These are phyloP conservation scores for Wasmannia auropunctata DNA, from an alignment of 1,140 invertebrate species.

Conservation along the genomic window DNA sequence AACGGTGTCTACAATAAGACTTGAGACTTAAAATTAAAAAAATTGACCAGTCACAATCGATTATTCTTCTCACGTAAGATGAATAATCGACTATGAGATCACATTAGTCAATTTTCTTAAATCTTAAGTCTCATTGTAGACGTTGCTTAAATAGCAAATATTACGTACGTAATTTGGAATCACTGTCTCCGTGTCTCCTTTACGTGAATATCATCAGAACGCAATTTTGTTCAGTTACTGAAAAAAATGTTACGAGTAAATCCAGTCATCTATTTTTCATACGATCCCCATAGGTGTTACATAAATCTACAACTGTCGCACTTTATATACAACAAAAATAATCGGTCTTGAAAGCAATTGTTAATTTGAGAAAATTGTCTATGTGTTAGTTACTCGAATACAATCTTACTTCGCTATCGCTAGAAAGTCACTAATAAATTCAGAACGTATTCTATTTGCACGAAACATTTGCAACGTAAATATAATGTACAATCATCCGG, in stretches of 20 bases:
- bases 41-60: no score
- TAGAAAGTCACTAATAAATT: background rate
- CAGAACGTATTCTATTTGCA: background rate
- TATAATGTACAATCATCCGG: background rate
- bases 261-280: constrained; percentile 29
- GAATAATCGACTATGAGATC: no score
- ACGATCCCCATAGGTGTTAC: background rate
- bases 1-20: no score
- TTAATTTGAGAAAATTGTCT: background rate
- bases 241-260: background rate
- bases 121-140: no score
- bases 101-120: no score
- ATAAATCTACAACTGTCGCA: constrained; percentile 19
- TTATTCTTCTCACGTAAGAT: no score
- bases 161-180: background rate
- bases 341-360: background rate
- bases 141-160: background rate
- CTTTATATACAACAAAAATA: constrained; percentile 61
- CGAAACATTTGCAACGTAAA: background rate
- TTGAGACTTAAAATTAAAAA: no score
- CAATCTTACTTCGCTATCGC: background rate
- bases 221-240: background rate
- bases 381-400: background rate
- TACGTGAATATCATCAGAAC: background rate
- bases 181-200: background rate